These are phyloP conservation scores for Polietes domitor DNA, from an alignment of 2,888 invertebrate genomes.

Conservation along the genomic window DNA sequence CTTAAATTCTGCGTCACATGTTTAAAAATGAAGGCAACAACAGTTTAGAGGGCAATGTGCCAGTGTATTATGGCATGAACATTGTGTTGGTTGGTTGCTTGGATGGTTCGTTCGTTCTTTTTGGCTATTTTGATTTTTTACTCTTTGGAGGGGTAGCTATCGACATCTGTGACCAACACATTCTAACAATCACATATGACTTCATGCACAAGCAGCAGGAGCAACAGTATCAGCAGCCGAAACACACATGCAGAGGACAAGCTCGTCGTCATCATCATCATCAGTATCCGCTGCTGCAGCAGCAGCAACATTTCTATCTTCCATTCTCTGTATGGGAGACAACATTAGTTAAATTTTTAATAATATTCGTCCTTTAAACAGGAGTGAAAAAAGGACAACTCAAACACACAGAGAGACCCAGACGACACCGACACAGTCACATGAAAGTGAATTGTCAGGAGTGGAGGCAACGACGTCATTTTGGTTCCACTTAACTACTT, in stretches of 20 bases:
- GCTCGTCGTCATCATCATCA: constrained; percentile 9
- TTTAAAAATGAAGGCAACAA: background rate
- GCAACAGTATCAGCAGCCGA: background rate
- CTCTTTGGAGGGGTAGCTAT: constrained; percentile 25
- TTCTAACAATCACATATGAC: background rate
- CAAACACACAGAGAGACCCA: background rate
- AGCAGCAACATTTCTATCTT: constrained; percentile 35
- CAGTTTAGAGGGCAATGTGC: constrained; percentile 39
- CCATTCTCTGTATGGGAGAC: constrained; percentile 41
- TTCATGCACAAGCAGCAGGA: background rate
- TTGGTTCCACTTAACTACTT: constrained; percentile 66
- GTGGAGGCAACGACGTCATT: constrained; percentile 59
- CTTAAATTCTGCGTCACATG: constrained; percentile 52
- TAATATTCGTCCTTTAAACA: constrained; percentile 54
- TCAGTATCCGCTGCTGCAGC: constrained; percentile 9
- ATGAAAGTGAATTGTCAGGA: constrained; percentile 28
- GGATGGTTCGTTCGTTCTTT: no score
- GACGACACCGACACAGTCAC: background rate
- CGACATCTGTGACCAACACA: constrained; percentile 44
- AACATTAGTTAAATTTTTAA: constrained; percentile 66
- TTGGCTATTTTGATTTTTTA: background rate
- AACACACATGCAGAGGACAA: background rate
- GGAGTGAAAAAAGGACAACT: constrained; percentile 11
- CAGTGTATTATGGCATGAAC: constrained; percentile 22
- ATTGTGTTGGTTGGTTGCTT: background rate